Conservation (phyloP, 2,888 invertebrate genomes). For the Scrobipalpa atriplicella region DNA sequence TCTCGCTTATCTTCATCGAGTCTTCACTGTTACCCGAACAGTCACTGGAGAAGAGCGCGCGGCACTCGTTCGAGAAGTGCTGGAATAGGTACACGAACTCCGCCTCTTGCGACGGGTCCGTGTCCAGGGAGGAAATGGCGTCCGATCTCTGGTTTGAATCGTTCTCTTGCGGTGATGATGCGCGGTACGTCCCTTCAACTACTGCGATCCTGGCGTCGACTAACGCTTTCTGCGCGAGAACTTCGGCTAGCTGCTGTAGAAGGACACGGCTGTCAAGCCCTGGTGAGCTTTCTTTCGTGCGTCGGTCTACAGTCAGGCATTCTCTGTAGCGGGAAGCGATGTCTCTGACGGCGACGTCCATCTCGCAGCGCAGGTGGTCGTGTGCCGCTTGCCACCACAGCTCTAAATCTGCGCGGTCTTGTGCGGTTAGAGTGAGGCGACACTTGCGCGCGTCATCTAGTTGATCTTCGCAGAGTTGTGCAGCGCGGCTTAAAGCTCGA, state of each 20-base stretch:
- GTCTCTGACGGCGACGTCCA: conserved; percentile 87
- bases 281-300: conserved; percentile 62
- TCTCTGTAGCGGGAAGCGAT: conserved; percentile 86
- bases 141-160: conserved; percentile 52
- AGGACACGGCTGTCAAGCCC: conserved; percentile 50
- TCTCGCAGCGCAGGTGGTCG: conserved; percentile 86
- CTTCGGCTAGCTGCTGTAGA: conserved; percentile 86
- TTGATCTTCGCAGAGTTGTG: conserved; percentile 85
- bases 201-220: conserved; percentile 90
- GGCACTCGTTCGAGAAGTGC: conserved; percentile 84
- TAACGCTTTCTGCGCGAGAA: conserved; percentile 88
- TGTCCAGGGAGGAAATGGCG: conserved; percentile 74
- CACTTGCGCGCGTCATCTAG: conserved; percentile 79
- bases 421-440: conserved; percentile 85
- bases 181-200: conserved; percentile 82
- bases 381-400: conserved; percentile 90
- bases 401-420: conserved; percentile 87
- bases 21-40: conserved; percentile 82
- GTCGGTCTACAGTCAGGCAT: conserved; percentile 70
- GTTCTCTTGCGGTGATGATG: conserved; percentile 51
- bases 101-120: conserved; percentile 84
- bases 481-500: conserved; percentile 87
- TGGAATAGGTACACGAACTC: conserved; percentile 87
- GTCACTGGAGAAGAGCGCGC: conserved; percentile 82
- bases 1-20: conserved; percentile 81